Evolutionary conservation across 2,888 invertebrate species (phyloP).

Genomic region (Siphlonurus alternatus): DNA sequence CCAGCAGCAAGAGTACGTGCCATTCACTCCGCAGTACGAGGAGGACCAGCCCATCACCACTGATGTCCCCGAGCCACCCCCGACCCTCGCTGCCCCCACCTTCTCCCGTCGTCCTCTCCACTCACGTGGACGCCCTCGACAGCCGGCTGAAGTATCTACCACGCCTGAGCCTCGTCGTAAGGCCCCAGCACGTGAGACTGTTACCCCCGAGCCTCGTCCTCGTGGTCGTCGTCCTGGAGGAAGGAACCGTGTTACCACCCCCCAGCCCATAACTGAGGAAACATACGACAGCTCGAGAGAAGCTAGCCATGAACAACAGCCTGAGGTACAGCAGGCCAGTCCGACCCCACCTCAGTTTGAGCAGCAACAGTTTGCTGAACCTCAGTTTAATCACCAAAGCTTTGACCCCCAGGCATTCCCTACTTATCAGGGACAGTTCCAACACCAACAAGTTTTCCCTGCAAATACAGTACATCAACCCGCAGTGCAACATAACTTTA

Average conservation of each 20-base stretch:
- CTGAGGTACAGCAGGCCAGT: not conserved
- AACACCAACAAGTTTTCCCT: not conserved
- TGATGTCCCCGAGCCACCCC: not conserved
- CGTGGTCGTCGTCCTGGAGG: not conserved
- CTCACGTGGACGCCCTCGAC: conserved; percentile 10
- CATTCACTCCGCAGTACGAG: not conserved
- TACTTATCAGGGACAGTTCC: not conserved
- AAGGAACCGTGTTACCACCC: not conserved
- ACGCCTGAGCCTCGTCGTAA: not conserved
- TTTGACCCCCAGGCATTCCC: not conserved
- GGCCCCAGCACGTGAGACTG: not conserved
- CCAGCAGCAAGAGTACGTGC: conserved; percentile 13
- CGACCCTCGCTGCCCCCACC: conserved; percentile 16
- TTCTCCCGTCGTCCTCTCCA: conserved; percentile 14
- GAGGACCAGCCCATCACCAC: not conserved
- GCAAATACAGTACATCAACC: not conserved
- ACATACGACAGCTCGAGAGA: too few species aligned
- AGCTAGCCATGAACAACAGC: not conserved
- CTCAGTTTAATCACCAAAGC: not conserved
- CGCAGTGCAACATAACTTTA: not conserved
- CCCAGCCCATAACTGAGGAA: not conserved
- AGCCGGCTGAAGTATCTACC: not conserved
- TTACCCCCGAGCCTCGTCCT: conserved; percentile 16
- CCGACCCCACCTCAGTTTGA: not conserved
- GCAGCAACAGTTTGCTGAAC: not conserved